These are phyloP conservation scores for Hetaerina americana DNA, from an alignment of 1,140 invertebrate genomes.

Conservation along the genomic window DNA sequence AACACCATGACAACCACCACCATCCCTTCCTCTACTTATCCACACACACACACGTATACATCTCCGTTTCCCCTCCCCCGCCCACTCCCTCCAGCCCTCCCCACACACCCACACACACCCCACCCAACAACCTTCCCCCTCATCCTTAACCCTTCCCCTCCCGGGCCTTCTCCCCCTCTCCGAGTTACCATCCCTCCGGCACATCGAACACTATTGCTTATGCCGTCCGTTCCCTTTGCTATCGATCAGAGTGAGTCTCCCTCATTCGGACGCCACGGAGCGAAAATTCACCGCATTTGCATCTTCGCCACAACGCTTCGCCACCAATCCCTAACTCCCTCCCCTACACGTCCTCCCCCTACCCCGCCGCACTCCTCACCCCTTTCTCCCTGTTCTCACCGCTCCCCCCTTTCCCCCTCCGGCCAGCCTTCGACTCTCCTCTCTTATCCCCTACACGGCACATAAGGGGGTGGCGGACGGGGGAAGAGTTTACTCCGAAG, in stretches of 20 bases:
- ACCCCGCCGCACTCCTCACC: too few species aligned
- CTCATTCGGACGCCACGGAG: background rate
- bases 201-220: background rate
- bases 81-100: constrained; percentile 5
- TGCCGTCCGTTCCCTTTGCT: background rate
- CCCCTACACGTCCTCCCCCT: too few species aligned
- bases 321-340: too few species aligned
- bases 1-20: constrained; percentile 31
- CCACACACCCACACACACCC: constrained; percentile 11
- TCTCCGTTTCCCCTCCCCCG: background rate
- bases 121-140: too few species aligned
- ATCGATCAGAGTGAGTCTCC: background rate
- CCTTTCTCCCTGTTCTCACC: too few species aligned
- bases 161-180: constrained; percentile 1
- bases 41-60: constrained; percentile 17
- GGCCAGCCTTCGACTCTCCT: too few species aligned
- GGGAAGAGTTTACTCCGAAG: too few species aligned
- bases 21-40: constrained; percentile 28
- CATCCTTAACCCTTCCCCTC: too few species aligned
- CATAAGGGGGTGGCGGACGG: too few species aligned
- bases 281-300: background rate
- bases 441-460: too few species aligned
- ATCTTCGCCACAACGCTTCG: background rate
- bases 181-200: constrained; percentile 5
- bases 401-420: too few species aligned